Base-by-base conservation (phyloP, 2,888 invertebrate species). In the Tricholauxania praeusta region DNA sequence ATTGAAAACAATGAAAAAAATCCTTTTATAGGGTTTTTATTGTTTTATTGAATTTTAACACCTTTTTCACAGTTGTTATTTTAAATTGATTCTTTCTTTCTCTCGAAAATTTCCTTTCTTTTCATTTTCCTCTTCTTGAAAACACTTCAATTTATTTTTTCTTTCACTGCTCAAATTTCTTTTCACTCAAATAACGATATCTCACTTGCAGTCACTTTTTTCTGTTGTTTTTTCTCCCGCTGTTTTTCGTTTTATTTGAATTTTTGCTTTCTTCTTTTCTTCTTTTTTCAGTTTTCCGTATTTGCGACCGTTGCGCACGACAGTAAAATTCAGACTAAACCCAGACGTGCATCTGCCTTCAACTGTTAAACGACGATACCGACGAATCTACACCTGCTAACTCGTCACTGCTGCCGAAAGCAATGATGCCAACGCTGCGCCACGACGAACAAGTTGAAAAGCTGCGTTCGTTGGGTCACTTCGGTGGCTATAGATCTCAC, bases 271-370 rank as follows among this genome's bases (percentile, higher is more conserved):
- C 49, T 57, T 51, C 7, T 39, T 39, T 10, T 39, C 10, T 52
- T 8, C 69, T 72, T 68, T 8, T 71, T 72, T 68, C 51, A 39
- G 63, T 71, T 66, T 70, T 77, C 79, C 79, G 78, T 72, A 76
- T 55, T 69, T 73, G 81, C 79, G 85, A 84, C 82, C 80, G 79
- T 60, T 78, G 77, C 81, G 81, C 80, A 82, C 83, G 83, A 83
- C 80, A 79, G 81, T 83, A 80, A 52, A 53, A 47, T 70, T 32
- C 62, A 52, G 62, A 70, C 72, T 73, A 55, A 73, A 51, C 60
- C 28, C 51, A 48, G 39, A 28, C 63, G n/a, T 22, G 67, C 66
- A 52, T 67, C 66, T 53, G 67, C 67, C 64, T 28, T 60, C n/a
- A 32, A 53, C 62, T 52, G 66, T 62, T 67, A 62, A 65, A 47